Conservation (phyloP, 2,113 vertebrate genomes). For the Oncorhynchus tshawytscha region DNA sequence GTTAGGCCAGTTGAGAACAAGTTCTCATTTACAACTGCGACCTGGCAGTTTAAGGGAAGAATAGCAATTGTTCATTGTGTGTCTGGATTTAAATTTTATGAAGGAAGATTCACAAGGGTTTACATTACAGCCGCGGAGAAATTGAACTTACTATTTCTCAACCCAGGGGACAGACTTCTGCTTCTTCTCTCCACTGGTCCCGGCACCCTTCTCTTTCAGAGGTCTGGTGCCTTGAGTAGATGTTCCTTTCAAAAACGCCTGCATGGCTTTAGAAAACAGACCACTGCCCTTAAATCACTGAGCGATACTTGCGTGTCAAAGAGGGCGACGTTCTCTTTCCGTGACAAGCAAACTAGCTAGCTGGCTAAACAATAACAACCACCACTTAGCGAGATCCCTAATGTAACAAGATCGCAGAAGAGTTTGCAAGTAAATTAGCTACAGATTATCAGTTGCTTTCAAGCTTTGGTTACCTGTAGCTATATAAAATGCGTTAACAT, state of each 20-base stretch:
- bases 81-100: too few relatives aligned
- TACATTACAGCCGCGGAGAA: neutral
- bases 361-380: neutral
- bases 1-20: too few relatives aligned
- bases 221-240: slow-evolving; percentile 71
- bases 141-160: slow-evolving; percentile 91
- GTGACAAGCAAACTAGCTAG: neutral
- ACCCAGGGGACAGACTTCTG: slow-evolving; percentile 87
- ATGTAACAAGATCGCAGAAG: too few relatives aligned
- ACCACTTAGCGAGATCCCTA: neutral
- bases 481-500: neutral
- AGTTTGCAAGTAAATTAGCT: too few relatives aligned
- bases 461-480: too few relatives aligned
- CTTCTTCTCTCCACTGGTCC: slow-evolving; percentile 82
- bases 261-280: slow-evolving; percentile 70
- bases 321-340: too few relatives aligned
- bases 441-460: neutral
- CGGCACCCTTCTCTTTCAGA: slow-evolving; percentile 79
- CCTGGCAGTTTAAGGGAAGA: too few relatives aligned
- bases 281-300: too few relatives aligned
- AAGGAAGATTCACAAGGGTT: too few relatives aligned
- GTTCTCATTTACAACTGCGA: too few relatives aligned
- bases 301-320: too few relatives aligned
- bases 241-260: slow-evolving; percentile 89
- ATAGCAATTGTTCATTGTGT: too few relatives aligned